Evolutionary conservation across 2,888 invertebrate genomes (phyloP), one percentile per base, ranked within the genome.

Genomic region (Keiferia lycopersicella): DNA sequence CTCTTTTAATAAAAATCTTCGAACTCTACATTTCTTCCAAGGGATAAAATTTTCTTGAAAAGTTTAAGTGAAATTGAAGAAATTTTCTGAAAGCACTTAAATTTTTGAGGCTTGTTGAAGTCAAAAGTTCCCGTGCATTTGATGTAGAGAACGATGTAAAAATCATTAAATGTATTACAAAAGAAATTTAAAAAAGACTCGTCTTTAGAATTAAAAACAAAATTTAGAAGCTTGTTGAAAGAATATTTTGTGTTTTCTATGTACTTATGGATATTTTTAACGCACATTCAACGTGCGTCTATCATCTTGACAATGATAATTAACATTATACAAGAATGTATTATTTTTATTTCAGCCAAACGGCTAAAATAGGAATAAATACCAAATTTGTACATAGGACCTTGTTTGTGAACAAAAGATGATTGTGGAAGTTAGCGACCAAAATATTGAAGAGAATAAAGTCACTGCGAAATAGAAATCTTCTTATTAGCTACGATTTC

Each of bases 31-130:
- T 53, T 60, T 51, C n/a, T 39, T 60, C 50, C 51, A 39, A n/a
- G 14, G 60, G 60, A 56, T 61, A 61, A 64, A 64, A 60, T 61
- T 61, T 61, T 45, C n/a, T 20, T n/a, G 18, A n/a, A 61, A 61
- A 53, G 41, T 61, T 64, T 6, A 64, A 56, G 39, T 60, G 38
- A 56, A 58, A 58, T 45, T 45, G 16, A 20, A 58, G 39, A 58
- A 56, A 61, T 48, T 60, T 48, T 45, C 26, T 50, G 18, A 26
- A n/a, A 45, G 50, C 26, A 30, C 61, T 48, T 41, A 59, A 41
- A 18, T 50, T 50, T 50, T 14, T 26, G 14, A 45, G 14, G 22
- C 45, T 45, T 26, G 20, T 38, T 59, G 18, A 20, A 12, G 41
- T n/a, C 60, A 26, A 60, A 45, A 61, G 34, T 30, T 61, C 50